These are phyloP conservation scores for Eueremaeus valkanovi DNA, from an alignment of 2,888 invertebrate species.

Conservation along the genomic window DNA sequence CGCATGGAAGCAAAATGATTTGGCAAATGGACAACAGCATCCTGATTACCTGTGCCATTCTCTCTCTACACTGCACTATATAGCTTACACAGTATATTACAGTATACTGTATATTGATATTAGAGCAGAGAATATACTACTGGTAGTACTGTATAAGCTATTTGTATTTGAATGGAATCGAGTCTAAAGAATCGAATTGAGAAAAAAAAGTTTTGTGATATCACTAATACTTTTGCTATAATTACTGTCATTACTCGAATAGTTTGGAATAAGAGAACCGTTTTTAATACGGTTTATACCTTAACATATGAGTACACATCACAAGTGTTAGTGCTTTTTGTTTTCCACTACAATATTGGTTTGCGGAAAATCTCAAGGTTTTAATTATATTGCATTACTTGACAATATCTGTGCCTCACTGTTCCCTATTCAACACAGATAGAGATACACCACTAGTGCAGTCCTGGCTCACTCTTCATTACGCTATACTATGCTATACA, in stretches of 20 bases:
- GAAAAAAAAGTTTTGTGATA: neutral
- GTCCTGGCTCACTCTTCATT: neutral
- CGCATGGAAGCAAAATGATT: slow-evolving; percentile 24
- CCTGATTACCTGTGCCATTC: too few species aligned
- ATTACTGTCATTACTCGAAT: slow-evolving; percentile 5
- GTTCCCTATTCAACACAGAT: neutral
- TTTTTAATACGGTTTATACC: neutral
- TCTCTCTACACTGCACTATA: too few species aligned
- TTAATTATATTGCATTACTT: slow-evolving; percentile 32
- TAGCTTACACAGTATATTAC: too few species aligned
- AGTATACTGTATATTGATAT: too few species aligned
- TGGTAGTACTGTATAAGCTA: too few species aligned
- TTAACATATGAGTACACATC: neutral
- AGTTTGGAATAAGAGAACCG: neutral
- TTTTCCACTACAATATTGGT: neutral
- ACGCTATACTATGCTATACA: neutral
- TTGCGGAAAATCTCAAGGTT: slow-evolving; percentile 30
- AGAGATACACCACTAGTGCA: neutral
- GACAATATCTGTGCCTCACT: neutral
- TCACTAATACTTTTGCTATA: neutral
- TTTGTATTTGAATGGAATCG: too few species aligned
- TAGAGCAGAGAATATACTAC: too few species aligned
- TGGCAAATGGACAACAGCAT: slow-evolving; percentile 25
- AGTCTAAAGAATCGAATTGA: neutral
- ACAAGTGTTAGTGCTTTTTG: slow-evolving; percentile 18